phyloP scores from a whole-genome alignment of 2,888 invertebrate species.

The Prosapia bicincta region DNA sequence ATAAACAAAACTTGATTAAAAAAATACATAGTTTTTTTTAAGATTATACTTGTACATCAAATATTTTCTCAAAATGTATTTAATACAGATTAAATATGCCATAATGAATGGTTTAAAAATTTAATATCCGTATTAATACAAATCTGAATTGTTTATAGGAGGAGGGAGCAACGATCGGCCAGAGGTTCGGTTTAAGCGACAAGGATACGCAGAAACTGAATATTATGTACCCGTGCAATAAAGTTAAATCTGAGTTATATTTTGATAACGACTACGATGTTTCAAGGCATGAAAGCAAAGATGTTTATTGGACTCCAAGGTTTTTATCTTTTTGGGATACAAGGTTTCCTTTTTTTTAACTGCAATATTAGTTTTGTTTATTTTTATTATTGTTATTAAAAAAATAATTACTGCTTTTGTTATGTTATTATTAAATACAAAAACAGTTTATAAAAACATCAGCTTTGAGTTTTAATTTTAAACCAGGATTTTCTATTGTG shows the following conservation, averaged over 20 bases:
- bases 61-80: no score
- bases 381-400: neutral
- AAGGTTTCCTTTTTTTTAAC: constrained; percentile 14
- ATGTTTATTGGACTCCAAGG: constrained; percentile 6
- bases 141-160: constrained; percentile 43
- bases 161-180: constrained; percentile 53
- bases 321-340: constrained; percentile 16
- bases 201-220: constrained; percentile 56
- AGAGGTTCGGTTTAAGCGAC: constrained; percentile 55
- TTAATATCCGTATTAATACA: no score
- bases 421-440: neutral
- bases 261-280: neutral
- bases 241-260: neutral
- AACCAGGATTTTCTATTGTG: no score
- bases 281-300: neutral
- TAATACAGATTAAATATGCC: no score
- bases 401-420: neutral
- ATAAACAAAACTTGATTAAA: no score
- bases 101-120: no score
- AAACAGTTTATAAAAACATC: neutral
- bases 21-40: no score
- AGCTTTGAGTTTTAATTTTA: no score
- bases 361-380: neutral
- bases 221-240: constrained; percentile 52
- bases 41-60: no score